Evolutionary conservation across 53 echinoderm and acorn worm species (phyloP).

Genomic region (Holothuria leucospilota): DNA sequence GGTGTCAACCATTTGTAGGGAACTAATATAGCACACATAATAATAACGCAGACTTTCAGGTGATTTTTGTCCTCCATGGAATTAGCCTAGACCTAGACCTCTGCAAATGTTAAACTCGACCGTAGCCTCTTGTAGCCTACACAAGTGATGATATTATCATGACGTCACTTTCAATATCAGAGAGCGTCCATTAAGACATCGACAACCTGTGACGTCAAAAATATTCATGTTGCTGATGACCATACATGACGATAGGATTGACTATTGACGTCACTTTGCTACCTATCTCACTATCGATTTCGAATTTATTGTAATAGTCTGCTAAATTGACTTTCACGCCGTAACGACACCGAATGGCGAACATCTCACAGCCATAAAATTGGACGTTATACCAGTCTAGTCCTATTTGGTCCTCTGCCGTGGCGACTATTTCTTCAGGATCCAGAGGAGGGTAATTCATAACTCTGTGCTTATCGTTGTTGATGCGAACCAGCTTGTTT

Average conservation of each 20-base stretch:
- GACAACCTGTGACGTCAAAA: neutral
- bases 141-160: too few species aligned
- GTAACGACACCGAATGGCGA: conserved; percentile 88
- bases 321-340: conserved; percentile 91
- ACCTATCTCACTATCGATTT: conserved; percentile 63
- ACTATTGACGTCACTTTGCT: conserved; percentile 67
- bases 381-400: conserved; percentile 98
- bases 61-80: too few species aligned
- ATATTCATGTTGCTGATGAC: conserved; percentile 93
- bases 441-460: conserved; percentile 74
- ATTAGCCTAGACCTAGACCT: too few species aligned
- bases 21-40: too few species aligned
- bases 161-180: too few species aligned
- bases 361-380: conserved; percentile 96
- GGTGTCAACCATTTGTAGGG: too few species aligned
- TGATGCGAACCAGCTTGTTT: conserved; percentile 72
- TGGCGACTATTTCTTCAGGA: conserved; percentile 75
- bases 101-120: too few species aligned
- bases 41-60: too few species aligned
- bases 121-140: too few species aligned
- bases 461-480: conserved; percentile 82
- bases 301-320: conserved; percentile 79
- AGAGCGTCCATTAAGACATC: too few species aligned
- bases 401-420: conserved; percentile 85
- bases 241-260: conserved; percentile 88